Percentiles rank a stretch among this genome's conserved stretches.
Evolutionary conservation across 2,888 invertebrate species (phyloP).

Genomic region (Drepanosiphum platanoidis): DNA sequence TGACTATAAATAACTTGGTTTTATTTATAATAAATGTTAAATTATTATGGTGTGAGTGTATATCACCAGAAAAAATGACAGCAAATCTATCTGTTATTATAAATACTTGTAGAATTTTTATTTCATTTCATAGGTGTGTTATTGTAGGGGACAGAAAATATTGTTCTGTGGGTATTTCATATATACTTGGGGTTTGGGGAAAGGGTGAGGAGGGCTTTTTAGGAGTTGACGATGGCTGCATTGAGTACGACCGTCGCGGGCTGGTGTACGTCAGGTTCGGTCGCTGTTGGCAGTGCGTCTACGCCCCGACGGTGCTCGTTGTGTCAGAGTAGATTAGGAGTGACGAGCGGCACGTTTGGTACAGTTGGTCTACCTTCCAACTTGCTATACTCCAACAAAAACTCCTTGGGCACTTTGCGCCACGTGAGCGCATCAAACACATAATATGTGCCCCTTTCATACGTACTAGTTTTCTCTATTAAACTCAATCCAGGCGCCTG

Average conservation of each 20-base stretch:
- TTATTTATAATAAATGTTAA: constrained; percentile 62
- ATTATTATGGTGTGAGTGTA: constrained; percentile 55
- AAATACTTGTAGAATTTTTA: constrained; percentile 57
- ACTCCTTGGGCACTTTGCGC: constrained; percentile 98
- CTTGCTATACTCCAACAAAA: constrained; percentile 98
- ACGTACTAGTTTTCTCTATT: constrained; percentile 93
- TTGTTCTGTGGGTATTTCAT: constrained; percentile 55
- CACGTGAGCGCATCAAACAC: constrained; percentile 99
- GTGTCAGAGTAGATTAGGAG: constrained; percentile 60
- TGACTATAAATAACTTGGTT: constrained; percentile 59
- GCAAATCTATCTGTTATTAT: constrained; percentile 52
- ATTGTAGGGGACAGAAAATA: constrained; percentile 34
- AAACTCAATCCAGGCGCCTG: constrained; percentile 95
- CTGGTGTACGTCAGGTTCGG: constrained; percentile 59
- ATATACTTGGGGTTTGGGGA: constrained; percentile 37
- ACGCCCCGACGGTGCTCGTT: constrained; percentile 62
- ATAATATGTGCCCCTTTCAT: constrained; percentile 98
- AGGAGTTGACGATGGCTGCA: constrained; percentile 62
- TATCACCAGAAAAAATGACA: constrained; percentile 56
- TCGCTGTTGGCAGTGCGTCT: constrained; percentile 60
- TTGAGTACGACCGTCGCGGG: constrained; percentile 58
- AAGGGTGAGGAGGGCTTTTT: constrained; percentile 33
- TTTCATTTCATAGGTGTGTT: constrained; percentile 34
- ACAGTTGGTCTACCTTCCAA: constrained; percentile 91
- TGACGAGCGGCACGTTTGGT: constrained; percentile 67